Evolutionary conservation across 2,797 vertebrate genomes (phyloP).

Genomic region (Scleropages formosus): DNA sequence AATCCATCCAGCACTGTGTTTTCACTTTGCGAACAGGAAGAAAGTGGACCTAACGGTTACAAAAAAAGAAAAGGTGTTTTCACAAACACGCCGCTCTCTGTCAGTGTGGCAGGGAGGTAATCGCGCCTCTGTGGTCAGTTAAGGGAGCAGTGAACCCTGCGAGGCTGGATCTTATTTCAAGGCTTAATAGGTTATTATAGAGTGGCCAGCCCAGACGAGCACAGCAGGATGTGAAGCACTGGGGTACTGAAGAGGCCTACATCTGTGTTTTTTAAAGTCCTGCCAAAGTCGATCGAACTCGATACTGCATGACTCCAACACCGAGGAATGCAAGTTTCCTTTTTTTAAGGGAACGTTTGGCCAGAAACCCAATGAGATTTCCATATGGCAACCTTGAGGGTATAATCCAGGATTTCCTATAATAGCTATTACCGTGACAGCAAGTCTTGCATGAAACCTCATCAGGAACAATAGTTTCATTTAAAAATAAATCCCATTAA

Average conservation of each 20-base stretch:
- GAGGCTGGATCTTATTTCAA: constrained; percentile 76
- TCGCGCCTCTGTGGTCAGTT: constrained; percentile 32
- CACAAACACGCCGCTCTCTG: constrained; percentile 18
- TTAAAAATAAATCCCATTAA: constrained; percentile 54
- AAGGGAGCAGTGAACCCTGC: constrained; percentile 59
- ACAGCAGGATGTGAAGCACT: constrained; percentile 77
- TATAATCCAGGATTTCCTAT: constrained; percentile 82
- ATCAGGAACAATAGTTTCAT: constrained; percentile 67
- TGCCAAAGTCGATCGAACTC: constrained; percentile 94
- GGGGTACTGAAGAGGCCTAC: constrained; percentile 72
- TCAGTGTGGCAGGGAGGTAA: constrained; percentile 21
- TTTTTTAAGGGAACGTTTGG: constrained; percentile 74
- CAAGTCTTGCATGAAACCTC: constrained; percentile 41
- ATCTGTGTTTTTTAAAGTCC: constrained; percentile 84
- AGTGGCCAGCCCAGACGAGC: constrained; percentile 77
- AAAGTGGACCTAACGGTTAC: not conserved
- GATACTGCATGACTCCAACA: constrained; percentile 96
- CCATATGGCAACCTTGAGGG: constrained; percentile 82
- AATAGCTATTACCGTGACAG: constrained; percentile 74
- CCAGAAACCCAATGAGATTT: constrained; percentile 80
- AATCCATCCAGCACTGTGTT: not conserved
- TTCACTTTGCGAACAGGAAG: not conserved
- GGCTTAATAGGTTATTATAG: constrained; percentile 84
- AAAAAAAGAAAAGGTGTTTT: constrained; percentile 16
- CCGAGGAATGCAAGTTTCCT: constrained; percentile 94